phyloP scores from a whole-genome alignment of 2,113 vertebrate species.

The Vulpes lagopus region DNA sequence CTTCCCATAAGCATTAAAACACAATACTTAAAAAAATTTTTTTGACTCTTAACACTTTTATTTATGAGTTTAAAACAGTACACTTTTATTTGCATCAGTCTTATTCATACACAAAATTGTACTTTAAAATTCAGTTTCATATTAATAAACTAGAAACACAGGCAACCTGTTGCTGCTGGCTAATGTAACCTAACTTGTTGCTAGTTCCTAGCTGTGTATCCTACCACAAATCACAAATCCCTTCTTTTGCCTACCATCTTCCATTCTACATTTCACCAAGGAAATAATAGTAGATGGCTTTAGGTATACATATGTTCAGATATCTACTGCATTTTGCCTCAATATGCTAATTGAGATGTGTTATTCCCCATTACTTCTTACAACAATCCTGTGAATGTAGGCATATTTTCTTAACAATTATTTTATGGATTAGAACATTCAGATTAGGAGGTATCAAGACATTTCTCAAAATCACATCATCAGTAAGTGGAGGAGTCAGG shows the following conservation, averaged over 20 bases:
- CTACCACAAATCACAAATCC: not conserved
- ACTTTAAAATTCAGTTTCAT: conserved; percentile 33
- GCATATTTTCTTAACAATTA: not conserved
- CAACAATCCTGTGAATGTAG: not conserved
- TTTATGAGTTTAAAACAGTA: not conserved
- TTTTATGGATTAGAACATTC: not conserved
- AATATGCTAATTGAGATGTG: not conserved
- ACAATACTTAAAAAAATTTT: not conserved
- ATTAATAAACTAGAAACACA: not conserved
- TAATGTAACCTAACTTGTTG: not conserved
- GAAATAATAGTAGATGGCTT: not conserved
- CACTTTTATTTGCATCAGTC: not conserved
- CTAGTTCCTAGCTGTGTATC: not conserved
- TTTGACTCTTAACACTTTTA: conserved; percentile 25
- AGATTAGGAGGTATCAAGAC: not conserved
- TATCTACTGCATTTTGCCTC: not conserved
- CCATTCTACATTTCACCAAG: not conserved
- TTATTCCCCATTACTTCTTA: not conserved
- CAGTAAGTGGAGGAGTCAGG: not conserved
- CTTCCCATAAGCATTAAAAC: not conserved
- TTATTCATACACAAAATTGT: conserved; percentile 18
- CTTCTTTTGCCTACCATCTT: not conserved
- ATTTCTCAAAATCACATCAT: not conserved
- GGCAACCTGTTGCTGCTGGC: not conserved
- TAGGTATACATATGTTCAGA: not conserved